These are phyloP conservation scores for Hypomesus transpacificus DNA, from an alignment of 2,113 vertebrate genomes.

Conservation along the genomic window DNA sequence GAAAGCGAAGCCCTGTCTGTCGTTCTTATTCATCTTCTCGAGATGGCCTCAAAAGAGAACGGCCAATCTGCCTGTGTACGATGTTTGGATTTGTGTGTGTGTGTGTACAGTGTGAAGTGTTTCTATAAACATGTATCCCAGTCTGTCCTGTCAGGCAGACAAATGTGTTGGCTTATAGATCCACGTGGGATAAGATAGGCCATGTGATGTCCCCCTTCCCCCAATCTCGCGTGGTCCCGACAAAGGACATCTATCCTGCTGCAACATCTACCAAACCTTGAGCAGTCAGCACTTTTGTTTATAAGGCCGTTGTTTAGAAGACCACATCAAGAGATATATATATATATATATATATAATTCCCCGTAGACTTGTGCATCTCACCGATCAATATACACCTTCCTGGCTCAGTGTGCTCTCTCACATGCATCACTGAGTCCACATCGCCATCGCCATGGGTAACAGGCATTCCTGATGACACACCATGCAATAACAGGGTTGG, in stretches of 20 bases:
- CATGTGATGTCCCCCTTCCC: conserved; percentile 8
- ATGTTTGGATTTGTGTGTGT: conserved; percentile 28
- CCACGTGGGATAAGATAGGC: conserved; percentile 19
- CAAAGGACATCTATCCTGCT: too few relatives aligned
- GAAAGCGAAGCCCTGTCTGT: conserved; percentile 45
- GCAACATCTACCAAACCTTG: too few relatives aligned
- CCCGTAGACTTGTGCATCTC: not conserved
- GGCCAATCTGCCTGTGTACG: not conserved
- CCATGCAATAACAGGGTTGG: not conserved
- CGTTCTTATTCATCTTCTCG: conserved; percentile 6
- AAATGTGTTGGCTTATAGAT: conserved; percentile 27
- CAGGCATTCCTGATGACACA: not conserved
- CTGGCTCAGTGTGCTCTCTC: conserved; percentile 14
- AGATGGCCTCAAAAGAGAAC: conserved; percentile 24
- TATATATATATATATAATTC: not conserved
- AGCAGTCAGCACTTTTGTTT: not conserved
- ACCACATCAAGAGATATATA: too few relatives aligned
- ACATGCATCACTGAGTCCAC: not conserved
- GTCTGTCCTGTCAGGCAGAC: conserved; percentile 13
- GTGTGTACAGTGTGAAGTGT: not conserved
- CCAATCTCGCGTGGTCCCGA: not conserved
- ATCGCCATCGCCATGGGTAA: not conserved
- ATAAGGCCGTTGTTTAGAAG: not conserved
- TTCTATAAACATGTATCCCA: conserved; percentile 19
- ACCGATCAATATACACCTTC: conserved; percentile 19